phyloP scores from a whole-genome alignment of 2,797 vertebrate genomes.

The Intellagama lesueurii region DNA sequence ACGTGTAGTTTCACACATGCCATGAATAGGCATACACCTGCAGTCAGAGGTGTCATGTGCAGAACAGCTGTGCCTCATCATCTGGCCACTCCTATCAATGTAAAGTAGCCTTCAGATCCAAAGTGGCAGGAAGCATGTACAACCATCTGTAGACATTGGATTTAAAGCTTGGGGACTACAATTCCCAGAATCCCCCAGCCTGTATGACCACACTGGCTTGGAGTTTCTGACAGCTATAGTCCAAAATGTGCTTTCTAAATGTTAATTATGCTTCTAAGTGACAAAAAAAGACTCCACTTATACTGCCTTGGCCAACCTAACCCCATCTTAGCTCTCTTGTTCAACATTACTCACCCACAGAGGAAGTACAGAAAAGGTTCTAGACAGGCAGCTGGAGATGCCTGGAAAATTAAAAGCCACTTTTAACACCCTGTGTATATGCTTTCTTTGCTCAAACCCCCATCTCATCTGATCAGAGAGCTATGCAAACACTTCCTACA shows the following conservation, averaged over 20 bases:
- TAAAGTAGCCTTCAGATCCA: conserved; percentile 3
- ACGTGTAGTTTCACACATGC: background rate
- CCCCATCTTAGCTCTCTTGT: conserved; percentile 1
- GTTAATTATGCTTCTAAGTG: background rate
- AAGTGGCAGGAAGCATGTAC: background rate
- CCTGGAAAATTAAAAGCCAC: background rate
- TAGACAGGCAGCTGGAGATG: background rate
- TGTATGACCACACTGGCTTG: no score
- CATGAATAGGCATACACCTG: background rate
- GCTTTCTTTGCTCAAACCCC: background rate
- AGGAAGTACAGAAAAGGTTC: background rate
- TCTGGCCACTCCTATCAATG: background rate
- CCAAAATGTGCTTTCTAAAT: no score
- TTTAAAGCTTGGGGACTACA: background rate
- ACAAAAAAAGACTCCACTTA: background rate
- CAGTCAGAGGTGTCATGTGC: background rate
- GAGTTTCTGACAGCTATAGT: no score
- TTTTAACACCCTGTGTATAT: background rate
- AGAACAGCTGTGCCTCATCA: background rate
- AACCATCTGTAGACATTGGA: background rate
- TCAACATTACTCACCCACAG: background rate
- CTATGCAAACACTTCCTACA: background rate
- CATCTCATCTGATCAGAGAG: background rate
- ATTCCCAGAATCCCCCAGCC: no score
- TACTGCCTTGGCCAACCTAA: background rate